These are phyloP conservation scores for Orycteropus afer DNA, from an alignment of 2,113 vertebrate species.

Conservation along the genomic window DNA sequence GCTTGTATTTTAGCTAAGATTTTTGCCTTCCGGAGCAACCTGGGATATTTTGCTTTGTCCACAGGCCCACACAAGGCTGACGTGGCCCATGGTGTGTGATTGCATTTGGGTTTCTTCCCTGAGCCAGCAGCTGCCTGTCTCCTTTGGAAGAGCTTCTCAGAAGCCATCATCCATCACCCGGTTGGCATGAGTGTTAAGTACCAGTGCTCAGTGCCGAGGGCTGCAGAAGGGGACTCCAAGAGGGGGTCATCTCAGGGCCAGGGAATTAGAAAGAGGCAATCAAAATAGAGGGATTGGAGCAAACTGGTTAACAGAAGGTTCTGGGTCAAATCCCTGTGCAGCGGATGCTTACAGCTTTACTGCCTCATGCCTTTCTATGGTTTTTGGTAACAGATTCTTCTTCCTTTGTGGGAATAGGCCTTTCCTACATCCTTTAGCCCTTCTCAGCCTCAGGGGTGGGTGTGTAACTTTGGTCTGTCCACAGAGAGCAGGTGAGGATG, in stretches of 20 bases:
- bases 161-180: neutral
- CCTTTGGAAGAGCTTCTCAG: neutral
- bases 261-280: conserved; percentile 43
- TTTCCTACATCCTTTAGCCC: fast-evolving
- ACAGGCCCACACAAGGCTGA: neutral
- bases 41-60: neutral
- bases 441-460: no score
- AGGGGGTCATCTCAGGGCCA: conserved; percentile 28
- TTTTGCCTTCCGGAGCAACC: neutral
- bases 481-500: neutral
- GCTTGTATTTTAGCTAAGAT: neutral
- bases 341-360: fast-evolving
- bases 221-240: neutral
- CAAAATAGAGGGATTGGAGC: neutral
- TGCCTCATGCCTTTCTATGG: fast-evolving
- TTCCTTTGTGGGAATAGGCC: neutral
- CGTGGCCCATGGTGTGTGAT: fast-evolving
- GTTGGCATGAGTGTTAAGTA: conserved; percentile 25
- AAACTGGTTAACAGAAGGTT: neutral
- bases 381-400: neutral
- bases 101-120: neutral
- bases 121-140: neutral
- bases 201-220: neutral
- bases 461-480: neutral
- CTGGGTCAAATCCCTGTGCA: neutral